These are phyloP conservation scores for Lacerta viridis DNA, from an alignment of 2,797 vertebrate species.

Conservation along the genomic window DNA sequence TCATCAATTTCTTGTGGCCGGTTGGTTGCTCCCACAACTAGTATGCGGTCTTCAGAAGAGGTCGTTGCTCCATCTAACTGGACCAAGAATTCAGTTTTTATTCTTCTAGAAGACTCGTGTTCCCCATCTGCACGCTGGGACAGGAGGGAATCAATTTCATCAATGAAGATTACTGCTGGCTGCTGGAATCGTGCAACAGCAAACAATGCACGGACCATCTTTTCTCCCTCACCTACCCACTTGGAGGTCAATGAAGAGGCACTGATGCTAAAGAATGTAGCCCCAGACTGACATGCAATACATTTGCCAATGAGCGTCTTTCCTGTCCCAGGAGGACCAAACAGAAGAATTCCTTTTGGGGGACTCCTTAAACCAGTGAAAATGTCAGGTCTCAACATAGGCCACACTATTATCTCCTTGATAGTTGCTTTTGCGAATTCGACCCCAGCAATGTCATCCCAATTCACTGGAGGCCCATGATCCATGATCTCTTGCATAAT, in stretches of 20 bases:
- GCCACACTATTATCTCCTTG: slow-evolving; percentile 98
- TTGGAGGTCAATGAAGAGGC: slow-evolving; percentile 98
- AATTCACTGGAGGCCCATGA: slow-evolving; percentile 90
- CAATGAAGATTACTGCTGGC: slow-evolving; percentile 97
- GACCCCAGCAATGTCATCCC: slow-evolving; percentile 97
- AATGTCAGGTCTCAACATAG: slow-evolving; percentile 97
- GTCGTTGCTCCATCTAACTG: slow-evolving; percentile 95
- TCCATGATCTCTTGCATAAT: slow-evolving; percentile 99
- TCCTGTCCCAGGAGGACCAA: slow-evolving; percentile 96
- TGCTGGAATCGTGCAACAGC: slow-evolving; percentile 94
- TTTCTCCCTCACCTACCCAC: slow-evolving; percentile 98
- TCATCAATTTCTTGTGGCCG: slow-evolving; percentile 97
- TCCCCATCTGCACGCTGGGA: slow-evolving; percentile 96
- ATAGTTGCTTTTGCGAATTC: slow-evolving; percentile 97
- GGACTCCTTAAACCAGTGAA: slow-evolving; percentile 95
- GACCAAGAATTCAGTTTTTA: slow-evolving; percentile 97
- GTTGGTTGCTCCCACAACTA: slow-evolving; percentile 98
- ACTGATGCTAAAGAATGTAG: slow-evolving; percentile 98
- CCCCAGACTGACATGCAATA: slow-evolving; percentile 96
- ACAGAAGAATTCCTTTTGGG: slow-evolving; percentile 95
- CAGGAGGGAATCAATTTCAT: slow-evolving; percentile 96
- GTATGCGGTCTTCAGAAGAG: slow-evolving; percentile 92
- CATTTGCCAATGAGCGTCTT: slow-evolving; percentile 99
- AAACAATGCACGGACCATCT: slow-evolving; percentile 96
- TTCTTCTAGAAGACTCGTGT: slow-evolving; percentile 94